A percentile compares a stretch with the other conserved stretches of the same genome.
Evolutionary conservation across 1,140 invertebrate species (phyloP).

Genomic region (Vanessa tameamea): DNA sequence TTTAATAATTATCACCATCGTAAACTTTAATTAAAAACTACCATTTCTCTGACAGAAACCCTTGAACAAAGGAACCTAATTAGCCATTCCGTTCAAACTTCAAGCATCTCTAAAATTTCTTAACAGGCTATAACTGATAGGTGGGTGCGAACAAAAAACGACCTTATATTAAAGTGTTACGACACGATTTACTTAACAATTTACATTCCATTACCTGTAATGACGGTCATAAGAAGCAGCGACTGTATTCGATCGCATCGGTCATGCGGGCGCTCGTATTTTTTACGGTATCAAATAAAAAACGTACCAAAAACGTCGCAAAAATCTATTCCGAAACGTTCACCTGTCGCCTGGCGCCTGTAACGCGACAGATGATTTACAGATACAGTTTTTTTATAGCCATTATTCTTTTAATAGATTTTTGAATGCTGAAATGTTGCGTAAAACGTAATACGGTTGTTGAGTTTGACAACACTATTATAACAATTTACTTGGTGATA

Average conservation of each 20-base stretch:
- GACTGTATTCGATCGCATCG: slow-evolving; percentile 52
- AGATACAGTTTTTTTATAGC: not conserved
- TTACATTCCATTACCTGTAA: slow-evolving; percentile 47
- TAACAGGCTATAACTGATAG: slow-evolving; percentile 31
- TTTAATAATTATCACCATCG: slow-evolving; percentile 3
- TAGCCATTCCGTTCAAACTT: slow-evolving; percentile 35
- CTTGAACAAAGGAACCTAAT: slow-evolving; percentile 30
- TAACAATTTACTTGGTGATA: too few relatives aligned
- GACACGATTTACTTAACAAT: slow-evolving; percentile 34
- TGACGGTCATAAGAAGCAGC: slow-evolving; percentile 43
- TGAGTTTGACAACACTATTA: too few relatives aligned
- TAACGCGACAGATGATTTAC: not conserved
- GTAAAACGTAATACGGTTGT: too few relatives aligned
- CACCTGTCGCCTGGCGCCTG: not conserved
- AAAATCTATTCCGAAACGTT: slow-evolving; percentile 4
- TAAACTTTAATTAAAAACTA: slow-evolving; percentile 12
- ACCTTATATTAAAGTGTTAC: slow-evolving; percentile 26
- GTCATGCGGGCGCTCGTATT: slow-evolving; percentile 45
- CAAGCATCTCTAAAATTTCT: slow-evolving; percentile 29
- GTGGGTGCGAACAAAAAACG: slow-evolving; percentile 29
- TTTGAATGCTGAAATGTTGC: too few relatives aligned
- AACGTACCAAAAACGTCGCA: slow-evolving; percentile 35
- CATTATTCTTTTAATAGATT: too few relatives aligned
- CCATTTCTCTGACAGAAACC: slow-evolving; percentile 21
- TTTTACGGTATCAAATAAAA: slow-evolving; percentile 45